These are phyloP conservation scores for Bellardia pandia DNA, from an alignment of 2,888 invertebrate species.

Conservation along the genomic window DNA sequence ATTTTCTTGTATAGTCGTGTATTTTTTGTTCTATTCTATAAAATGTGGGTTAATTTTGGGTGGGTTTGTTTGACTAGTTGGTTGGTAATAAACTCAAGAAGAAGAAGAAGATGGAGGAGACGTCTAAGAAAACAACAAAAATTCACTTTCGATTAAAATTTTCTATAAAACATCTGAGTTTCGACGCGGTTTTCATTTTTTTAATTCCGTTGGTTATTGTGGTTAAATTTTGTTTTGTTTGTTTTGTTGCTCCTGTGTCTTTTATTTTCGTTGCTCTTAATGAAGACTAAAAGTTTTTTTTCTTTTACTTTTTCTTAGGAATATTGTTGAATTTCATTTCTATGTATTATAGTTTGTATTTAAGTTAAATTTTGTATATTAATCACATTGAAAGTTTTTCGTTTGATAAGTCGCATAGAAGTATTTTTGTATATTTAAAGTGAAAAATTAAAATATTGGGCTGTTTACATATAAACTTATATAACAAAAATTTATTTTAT, in stretches of 20 bases:
- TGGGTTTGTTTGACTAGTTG: conserved; percentile 67
- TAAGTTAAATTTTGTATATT: background rate
- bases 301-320: background rate
- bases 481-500: too few species aligned
- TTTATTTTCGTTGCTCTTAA: conserved; percentile 8
- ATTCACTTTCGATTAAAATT: conserved; percentile 10
- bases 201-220: background rate
- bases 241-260: background rate
- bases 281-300: background rate
- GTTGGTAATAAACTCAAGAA: conserved; percentile 50
- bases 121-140: conserved; percentile 14
- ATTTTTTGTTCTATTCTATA: conserved; percentile 21
- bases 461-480: background rate
- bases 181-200: background rate
- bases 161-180: background rate
- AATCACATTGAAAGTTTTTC: background rate
- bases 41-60: conserved; percentile 68
- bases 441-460: conserved; percentile 8
- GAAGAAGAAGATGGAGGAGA: conserved; percentile 12
- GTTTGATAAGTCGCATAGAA: background rate
- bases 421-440: conserved; percentile 9
- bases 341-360: background rate
- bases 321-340: background rate
- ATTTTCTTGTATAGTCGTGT: conserved; percentile 21
- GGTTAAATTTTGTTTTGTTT: background rate